These are phyloP conservation scores for Pterocles burchelli DNA, from an alignment of 2,113 vertebrate genomes.

Conservation along the genomic window DNA sequence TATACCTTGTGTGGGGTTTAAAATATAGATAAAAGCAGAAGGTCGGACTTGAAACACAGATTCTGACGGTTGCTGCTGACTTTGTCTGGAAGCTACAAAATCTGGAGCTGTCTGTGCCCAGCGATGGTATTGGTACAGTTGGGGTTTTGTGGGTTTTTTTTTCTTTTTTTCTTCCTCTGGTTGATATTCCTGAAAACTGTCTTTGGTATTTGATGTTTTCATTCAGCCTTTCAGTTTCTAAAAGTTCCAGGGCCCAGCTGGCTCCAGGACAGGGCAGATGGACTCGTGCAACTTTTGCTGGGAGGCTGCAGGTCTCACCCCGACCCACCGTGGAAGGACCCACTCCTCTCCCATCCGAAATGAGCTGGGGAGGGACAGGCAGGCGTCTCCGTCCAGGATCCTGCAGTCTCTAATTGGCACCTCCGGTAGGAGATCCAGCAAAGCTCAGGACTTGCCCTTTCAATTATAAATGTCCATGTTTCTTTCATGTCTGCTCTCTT, in stretches of 20 bases:
- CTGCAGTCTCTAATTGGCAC: conserved; percentile 35
- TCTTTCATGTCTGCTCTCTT: conserved; percentile 9
- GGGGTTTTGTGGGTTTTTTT: neutral
- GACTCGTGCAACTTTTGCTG: neutral
- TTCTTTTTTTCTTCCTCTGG: neutral
- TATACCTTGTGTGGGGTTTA: conserved; percentile 96
- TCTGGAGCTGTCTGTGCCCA: conserved; percentile 45
- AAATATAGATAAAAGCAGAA: conserved; percentile 99
- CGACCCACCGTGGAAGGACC: neutral
- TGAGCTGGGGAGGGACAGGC: rapidly evolving
- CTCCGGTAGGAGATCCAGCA: neutral
- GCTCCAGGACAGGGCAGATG: conserved; percentile 1
- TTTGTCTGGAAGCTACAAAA: conserved; percentile 76
- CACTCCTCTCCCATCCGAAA: neutral
- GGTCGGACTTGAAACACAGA: conserved; percentile 88
- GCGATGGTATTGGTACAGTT: neutral
- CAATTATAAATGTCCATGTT: conserved; percentile 38
- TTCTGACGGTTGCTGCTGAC: conserved; percentile 70
- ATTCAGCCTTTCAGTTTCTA: conserved; percentile 21
- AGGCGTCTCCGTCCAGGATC: neutral
- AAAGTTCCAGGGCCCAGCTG: conserved; percentile 39
- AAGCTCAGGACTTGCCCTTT: conserved; percentile 18
- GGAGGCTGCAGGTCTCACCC: neutral
- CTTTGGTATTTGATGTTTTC: conserved; percentile 45
- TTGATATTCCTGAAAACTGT: conserved; percentile 17